These are phyloP conservation scores for Laspeyria flexula DNA, from an alignment of 2,888 invertebrate species.

Conservation along the genomic window DNA sequence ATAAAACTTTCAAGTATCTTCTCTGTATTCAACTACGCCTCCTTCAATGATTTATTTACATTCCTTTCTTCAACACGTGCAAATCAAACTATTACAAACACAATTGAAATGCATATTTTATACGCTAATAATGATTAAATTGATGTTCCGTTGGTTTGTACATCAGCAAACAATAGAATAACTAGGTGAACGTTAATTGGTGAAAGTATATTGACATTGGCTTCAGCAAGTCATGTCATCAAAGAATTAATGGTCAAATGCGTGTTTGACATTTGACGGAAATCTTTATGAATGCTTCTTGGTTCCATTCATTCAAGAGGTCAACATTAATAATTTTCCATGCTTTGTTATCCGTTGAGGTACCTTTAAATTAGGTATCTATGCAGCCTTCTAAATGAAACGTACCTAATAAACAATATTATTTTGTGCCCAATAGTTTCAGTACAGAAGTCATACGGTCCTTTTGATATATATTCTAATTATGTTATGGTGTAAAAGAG, in stretches of 20 bases:
- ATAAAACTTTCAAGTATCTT: conserved; percentile 3
- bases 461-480: no score
- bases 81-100: conserved; percentile 37
- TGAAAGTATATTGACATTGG: conserved; percentile 48
- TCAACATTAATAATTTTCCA: conserved; percentile 16
- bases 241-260: conserved; percentile 17
- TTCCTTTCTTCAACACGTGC: background rate
- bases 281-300: conserved; percentile 7
- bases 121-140: conserved; percentile 36
- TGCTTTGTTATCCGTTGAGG: background rate
- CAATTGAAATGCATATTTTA: conserved; percentile 44
- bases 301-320: conserved; percentile 24
- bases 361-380: conserved; percentile 1
- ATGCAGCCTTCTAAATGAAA: no score
- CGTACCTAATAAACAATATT: no score
- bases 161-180: conserved; percentile 49
- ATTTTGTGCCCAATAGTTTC: no score
- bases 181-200: conserved; percentile 47
- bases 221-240: conserved; percentile 27
- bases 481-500: no score
- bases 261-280: conserved; percentile 15
- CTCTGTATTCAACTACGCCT: background rate
- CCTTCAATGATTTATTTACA: conserved; percentile 28
- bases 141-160: conserved; percentile 31
- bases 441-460: no score